Evolutionary conservation across 2,797 vertebrate species (phyloP).

Genomic region (Choloepus didactylus): DNA sequence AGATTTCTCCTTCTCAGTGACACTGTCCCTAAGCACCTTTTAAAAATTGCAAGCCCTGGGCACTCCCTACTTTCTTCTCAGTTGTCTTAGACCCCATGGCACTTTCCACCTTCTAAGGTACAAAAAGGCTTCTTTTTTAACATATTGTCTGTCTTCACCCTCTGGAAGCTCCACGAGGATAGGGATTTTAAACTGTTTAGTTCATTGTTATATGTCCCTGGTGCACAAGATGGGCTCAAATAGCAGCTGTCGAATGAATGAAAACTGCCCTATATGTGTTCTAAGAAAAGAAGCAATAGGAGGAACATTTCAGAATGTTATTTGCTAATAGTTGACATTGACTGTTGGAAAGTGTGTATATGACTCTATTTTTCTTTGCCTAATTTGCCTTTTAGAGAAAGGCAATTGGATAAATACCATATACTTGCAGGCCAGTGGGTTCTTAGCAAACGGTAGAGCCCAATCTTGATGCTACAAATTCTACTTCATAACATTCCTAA

Average conservation of each 20-base stretch:
- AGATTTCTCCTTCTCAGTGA: background rate
- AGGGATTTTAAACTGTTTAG: background rate
- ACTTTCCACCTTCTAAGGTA: background rate
- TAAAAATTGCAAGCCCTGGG: background rate
- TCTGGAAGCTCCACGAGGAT: background rate
- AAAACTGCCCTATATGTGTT: background rate
- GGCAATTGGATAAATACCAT: background rate
- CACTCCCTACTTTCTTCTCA: background rate
- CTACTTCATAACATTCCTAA: background rate
- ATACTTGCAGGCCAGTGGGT: background rate
- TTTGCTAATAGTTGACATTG: background rate
- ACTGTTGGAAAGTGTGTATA: background rate
- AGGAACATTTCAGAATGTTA: background rate
- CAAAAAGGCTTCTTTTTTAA: background rate
- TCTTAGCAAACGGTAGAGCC: background rate
- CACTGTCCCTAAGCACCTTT: background rate
- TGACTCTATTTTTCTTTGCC: background rate
- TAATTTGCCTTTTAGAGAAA: background rate
- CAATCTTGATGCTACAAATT: background rate
- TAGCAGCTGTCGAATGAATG: background rate
- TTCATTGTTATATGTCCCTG: background rate
- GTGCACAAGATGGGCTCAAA: background rate
- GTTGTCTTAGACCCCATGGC: background rate
- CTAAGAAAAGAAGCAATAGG: background rate
- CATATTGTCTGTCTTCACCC: background rate